These are phyloP conservation scores for Maniola jurtina DNA, from an alignment of 1,140 invertebrate species.

Conservation along the genomic window DNA sequence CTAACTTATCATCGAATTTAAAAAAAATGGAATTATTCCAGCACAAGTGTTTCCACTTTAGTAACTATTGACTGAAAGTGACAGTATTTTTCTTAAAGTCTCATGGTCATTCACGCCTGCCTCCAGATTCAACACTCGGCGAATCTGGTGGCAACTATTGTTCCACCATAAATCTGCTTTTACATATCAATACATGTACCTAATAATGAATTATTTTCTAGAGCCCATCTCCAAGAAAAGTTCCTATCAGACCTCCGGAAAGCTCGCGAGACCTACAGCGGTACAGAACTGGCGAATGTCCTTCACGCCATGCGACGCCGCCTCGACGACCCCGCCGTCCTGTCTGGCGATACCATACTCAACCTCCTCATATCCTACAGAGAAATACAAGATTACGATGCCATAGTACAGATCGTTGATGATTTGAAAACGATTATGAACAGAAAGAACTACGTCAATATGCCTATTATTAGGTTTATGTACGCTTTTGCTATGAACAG, in stretches of 20 bases:
- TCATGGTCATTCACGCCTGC: too few species aligned
- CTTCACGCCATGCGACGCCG: constrained; percentile 94
- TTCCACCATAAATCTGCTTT: too few species aligned
- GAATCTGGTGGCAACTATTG: too few species aligned
- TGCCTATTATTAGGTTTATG: constrained; percentile 93
- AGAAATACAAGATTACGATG: constrained; percentile 98
- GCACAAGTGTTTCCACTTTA: too few species aligned
- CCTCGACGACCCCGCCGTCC: constrained; percentile 97
- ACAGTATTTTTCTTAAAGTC: too few species aligned
- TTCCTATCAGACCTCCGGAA: constrained; percentile 97
- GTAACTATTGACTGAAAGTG: too few species aligned
- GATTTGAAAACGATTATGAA: constrained; percentile 96
- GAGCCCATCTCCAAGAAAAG: constrained; percentile 98
- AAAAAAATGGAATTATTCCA: too few species aligned
- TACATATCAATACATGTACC: too few species aligned
- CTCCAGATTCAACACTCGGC: too few species aligned
- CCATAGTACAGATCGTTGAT: constrained; percentile 98
- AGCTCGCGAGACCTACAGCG: constrained; percentile 91
- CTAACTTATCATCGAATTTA: too few species aligned
- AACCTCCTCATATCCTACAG: constrained; percentile 95
- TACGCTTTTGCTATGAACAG: constrained; percentile 99
- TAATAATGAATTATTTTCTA: constrained; percentile 53
- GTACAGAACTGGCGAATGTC: constrained; percentile 91
- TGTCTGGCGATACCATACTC: constrained; percentile 95
- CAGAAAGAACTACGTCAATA: constrained; percentile 92